Base-by-base conservation (phyloP, 2,113 vertebrate genomes). In the Hiodon alosoides region DNA sequence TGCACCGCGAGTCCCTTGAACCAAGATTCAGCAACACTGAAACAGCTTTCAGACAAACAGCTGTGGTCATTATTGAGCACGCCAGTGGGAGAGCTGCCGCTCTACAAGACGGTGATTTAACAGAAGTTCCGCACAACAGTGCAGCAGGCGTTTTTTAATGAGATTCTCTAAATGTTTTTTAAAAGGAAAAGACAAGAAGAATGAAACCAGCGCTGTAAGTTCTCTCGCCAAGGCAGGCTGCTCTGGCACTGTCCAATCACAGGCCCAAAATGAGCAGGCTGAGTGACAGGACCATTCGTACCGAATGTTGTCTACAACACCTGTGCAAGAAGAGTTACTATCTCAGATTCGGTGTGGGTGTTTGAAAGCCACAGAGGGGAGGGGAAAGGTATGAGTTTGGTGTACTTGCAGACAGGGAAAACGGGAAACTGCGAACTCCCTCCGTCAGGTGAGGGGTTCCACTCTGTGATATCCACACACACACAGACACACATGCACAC, bases 11-110 rank as follows among this genome's bases (percentile, higher is more conserved):
- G 31, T 31, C 31, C 31, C 31, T 31, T 31, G 31, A 31, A 31
- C 31, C 31, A 31, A 31, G 31, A 31, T 31, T 31, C 31, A 31
- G 31, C 31, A 31, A 31, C 31, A 31, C 31, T 31, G 31, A 31
- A 31, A 31, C 31, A 31, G 31, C 31, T 31, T 31, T 31, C 3
- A 66, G 31, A 66, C 62, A 66, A 48, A 48, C 66, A 67, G 8
- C 5, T 69, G 53, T n/a, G 14, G 17, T n/a, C 50, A 73, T 61
- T 72, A 81, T 67, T 71, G 72, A 75, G 74, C 77, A 67, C 48
- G 3, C 16, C 4, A 54, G 51, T 16, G 52, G 4, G n/a, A 52
- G 14, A 9, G 9, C 46, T 48, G 64, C 13, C 64, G 13, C 31
- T 9, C 64, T 4, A 16, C 7, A 16, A 66, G 64, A 66, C 16